Base-by-base conservation (phyloP, 2,797 vertebrate genomes). In the Galago senegalensis region DNA sequence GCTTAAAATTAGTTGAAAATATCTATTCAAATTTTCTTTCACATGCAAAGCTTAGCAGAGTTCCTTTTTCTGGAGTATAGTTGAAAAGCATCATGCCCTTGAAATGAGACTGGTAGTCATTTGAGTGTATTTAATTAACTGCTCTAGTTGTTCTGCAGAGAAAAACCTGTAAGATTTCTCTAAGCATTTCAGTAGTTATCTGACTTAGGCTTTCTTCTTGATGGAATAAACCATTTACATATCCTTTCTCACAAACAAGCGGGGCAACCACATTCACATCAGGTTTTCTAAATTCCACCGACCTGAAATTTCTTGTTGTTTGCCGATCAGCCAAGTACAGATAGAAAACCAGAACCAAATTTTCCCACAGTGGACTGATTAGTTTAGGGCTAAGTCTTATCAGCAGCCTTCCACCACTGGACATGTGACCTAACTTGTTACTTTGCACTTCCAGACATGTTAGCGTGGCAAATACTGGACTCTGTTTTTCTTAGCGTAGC, bases 141-240 rank as follows among this genome's bases (percentile, higher is more conserved):
- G 20, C 12, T 43, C 40, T 56, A 67, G 4, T 13, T 61, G 21
- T 87, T 95, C 40, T 83, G 16, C 34, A 88, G 87, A 91, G 53
- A 61, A 89, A 82, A 80, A 14, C 11, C 0, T 20, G 63, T 63
- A 89, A 82, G 90, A 92, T 94, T 69, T 23, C 77, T 29, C 72
- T 34, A 91, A 91, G 84, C 89, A 96, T 89, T 49, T 63, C 86
- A 92, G 31, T 0, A 81, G 56, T 93, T 92, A 89, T 85, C 77
- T 34, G 79, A 91, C 27, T 37, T 49, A 43, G 81, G 20, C 25
- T 95, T 97, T 89, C 83, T 81, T 70, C 94, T 40, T 6, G 40
- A 25, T 58, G 58, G 83, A 94, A 92, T 75, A 81, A 95, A 87
- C 3, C 72, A 11, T 40, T 88, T n/a, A 16, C 17, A 46, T 27